Base-by-base conservation (phyloP, 2,113 vertebrate genomes). In the Felis chaus region DNA sequence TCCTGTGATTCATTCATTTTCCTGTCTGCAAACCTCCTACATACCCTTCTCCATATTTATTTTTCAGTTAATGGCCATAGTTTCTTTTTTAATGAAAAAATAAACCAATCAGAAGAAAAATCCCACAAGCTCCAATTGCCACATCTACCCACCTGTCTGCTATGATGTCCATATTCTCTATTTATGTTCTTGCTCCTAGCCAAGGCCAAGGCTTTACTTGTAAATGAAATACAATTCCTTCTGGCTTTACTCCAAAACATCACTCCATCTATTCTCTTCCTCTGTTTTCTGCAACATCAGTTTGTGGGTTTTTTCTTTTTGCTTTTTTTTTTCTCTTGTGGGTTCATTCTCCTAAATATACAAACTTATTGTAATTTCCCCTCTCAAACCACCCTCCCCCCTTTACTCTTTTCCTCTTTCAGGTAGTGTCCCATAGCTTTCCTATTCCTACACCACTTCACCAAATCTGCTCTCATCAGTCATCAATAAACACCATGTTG, bases 1-100 rank as follows among this genome's bases (percentile, higher is more conserved):
- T 78, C 10, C n/a, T 55, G 0, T 89, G 78, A 81, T 57, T 91
- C 45, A 61, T 89, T 96, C 29, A 92, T 89, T 89, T 93, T 91
- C 88, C 61, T 63, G 5, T 39, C n/a, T 61, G 7, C 36, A 89
- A 79, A n/a, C 6, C 1, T 36, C 36, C 23, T 41, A 50, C 14
- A 63, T 13, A 78, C 0, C 14, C 41, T 81, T 53, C n/a, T 15
- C 50, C 41, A 71, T 36, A 65, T 48, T 41, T 66, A 66, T 53
- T 86, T 86, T 53, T 73, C 23, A 74, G 1, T 57, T 31, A 65
- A 33, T 27, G n/a, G 69, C 14, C 5, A 84, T 85, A 71, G 5
- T 55, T 95, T 19, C 7, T 81, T 69, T 95, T 61, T n/a, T 57
- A 85, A 18, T 50, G 25, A 89, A 94, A 88, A 89, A 25, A 1